These are phyloP conservation scores for Hypena proboscidalis DNA, from an alignment of 2,888 invertebrate species.

Conservation along the genomic window DNA sequence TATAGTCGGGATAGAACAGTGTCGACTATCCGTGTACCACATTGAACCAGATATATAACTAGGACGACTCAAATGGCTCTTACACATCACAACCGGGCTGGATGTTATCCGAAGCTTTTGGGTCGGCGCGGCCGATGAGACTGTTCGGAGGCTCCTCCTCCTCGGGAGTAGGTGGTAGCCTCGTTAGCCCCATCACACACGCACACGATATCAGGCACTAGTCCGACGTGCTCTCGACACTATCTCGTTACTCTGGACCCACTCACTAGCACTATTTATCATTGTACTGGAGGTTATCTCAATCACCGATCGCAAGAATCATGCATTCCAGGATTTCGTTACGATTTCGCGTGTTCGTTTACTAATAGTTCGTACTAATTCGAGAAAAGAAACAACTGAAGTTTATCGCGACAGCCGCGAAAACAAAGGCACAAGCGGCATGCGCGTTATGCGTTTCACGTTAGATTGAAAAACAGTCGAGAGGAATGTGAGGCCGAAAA, in stretches of 20 bases:
- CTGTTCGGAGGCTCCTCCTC: slow-evolving; percentile 69
- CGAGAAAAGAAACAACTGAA: slow-evolving; percentile 49
- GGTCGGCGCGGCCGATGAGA: slow-evolving; percentile 47
- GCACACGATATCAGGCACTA: slow-evolving; percentile 63
- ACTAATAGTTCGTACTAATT: slow-evolving; percentile 47
- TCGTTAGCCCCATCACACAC: slow-evolving; percentile 73
- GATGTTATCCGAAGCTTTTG: slow-evolving; percentile 56
- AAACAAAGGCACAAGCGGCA: slow-evolving; percentile 78
- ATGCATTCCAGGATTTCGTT: slow-evolving; percentile 30
- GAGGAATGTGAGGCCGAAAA: slow-evolving; percentile 83
- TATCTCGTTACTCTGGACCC: slow-evolving; percentile 52
- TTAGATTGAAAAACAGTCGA: slow-evolving; percentile 83
- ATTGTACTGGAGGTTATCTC: slow-evolving; percentile 51
- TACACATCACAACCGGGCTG: slow-evolving; percentile 62
- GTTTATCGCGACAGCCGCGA: slow-evolving; percentile 56
- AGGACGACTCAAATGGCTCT: slow-evolving; percentile 42
- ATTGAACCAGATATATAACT: slow-evolving; percentile 24
- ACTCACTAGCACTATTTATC: slow-evolving; percentile 59
- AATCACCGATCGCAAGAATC: slow-evolving; percentile 40
- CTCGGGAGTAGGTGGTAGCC: slow-evolving; percentile 74
- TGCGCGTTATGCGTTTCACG: slow-evolving; percentile 80
- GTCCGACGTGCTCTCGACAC: slow-evolving; percentile 60
- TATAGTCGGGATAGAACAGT: slow-evolving; percentile 9
- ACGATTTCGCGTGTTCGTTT: slow-evolving; percentile 47
- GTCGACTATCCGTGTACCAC: slow-evolving; percentile 5